A percentile compares a stretch with the other conserved stretches of the same genome.
phyloP scores from a whole-genome alignment of 2,113 vertebrate genomes.

The Rhea americana region DNA sequence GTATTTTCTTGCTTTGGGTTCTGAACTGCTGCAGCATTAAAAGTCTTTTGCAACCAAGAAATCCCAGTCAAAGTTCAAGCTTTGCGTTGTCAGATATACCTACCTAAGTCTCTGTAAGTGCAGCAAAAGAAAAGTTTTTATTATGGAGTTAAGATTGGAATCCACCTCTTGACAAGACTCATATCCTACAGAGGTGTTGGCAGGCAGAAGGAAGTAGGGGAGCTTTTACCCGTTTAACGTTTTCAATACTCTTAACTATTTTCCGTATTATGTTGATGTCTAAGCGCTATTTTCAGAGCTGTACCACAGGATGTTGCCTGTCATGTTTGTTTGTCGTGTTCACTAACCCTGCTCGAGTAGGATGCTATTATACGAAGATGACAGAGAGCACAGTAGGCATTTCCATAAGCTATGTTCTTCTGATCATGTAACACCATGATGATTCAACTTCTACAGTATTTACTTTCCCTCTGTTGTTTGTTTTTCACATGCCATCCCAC shows the following conservation, averaged over 20 bases:
- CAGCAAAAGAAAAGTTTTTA: not conserved
- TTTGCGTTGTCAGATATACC: not conserved
- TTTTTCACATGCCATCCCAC: constrained; percentile 53
- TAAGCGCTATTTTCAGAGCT: not conserved
- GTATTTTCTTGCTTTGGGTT: not conserved
- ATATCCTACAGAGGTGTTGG: not conserved
- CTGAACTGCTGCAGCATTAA: not conserved
- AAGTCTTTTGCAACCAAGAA: not conserved
- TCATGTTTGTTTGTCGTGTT: constrained; percentile 53
- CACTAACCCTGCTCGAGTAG: constrained; percentile 1
- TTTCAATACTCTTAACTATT: constrained; percentile 55
- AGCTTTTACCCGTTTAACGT: constrained; percentile 1
- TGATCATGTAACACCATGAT: constrained; percentile 28
- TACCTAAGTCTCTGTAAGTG: not conserved
- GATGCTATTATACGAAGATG: constrained; percentile 61
- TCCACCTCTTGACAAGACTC: not conserved
- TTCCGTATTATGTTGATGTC: constrained; percentile 32
- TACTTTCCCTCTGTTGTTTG: constrained; percentile 49
- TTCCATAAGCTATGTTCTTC: constrained; percentile 62
- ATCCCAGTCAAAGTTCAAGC: not conserved
- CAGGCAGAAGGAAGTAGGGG: constrained; percentile 5
- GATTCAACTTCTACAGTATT: constrained; percentile 61
- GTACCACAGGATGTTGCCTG: constrained; percentile 26
- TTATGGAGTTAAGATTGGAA: not conserved
- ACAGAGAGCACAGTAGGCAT: constrained; percentile 53